Base-by-base conservation (phyloP, 2,888 invertebrate genomes). In the Leptura quadrifasciata region DNA sequence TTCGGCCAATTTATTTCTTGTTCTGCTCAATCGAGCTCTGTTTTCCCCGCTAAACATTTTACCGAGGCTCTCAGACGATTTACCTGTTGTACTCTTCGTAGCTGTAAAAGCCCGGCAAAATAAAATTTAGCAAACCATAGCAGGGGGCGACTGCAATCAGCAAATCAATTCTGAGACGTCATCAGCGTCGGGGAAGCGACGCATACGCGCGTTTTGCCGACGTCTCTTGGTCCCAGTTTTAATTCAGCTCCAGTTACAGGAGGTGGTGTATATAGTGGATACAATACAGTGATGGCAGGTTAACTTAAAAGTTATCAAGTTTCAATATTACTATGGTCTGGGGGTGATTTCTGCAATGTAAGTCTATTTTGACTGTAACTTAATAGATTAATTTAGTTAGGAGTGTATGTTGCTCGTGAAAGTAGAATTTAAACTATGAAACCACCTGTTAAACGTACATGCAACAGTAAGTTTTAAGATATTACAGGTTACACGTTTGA, bases 171-270 rank as follows among this genome's bases (percentile, higher is more conserved):
- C 72, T 78, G 90, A 31, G 27, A 86, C 75, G 89, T 88, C 72
- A 89, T 85, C 81, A 89, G 86, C 77, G 88, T 82, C 87, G 86
- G 17, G 87, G 88, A 76, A 87, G 87, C 76, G 88, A 87, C 79
- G 89, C 83, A 80, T 80, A 80, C 84, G 85, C 85, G 85, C 86
- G 87, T 85, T 85, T 72, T 60, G 39, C 69, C 68, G 74, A 54
- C 69, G 77, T 72, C 64, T 69, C 72, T 75, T 24, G 75, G 64
- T 69, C 76, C 76, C 79, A 79, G 79, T 79, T 79, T 76, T 76
- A 65, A 74, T 76, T 61, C 76, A 74, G 74, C 79, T 68, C 79
- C 77, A 70, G 76, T 61, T 61, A 67, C 67, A 58, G 76, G 70
- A 69, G 72, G 77, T 76, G 31, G 63, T 75, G 70, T 47, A 64